Evolutionary conservation across 2,113 vertebrate species (phyloP), one percentile per base, ranked within the genome.

Genomic region (Hyla sarda): DNA sequence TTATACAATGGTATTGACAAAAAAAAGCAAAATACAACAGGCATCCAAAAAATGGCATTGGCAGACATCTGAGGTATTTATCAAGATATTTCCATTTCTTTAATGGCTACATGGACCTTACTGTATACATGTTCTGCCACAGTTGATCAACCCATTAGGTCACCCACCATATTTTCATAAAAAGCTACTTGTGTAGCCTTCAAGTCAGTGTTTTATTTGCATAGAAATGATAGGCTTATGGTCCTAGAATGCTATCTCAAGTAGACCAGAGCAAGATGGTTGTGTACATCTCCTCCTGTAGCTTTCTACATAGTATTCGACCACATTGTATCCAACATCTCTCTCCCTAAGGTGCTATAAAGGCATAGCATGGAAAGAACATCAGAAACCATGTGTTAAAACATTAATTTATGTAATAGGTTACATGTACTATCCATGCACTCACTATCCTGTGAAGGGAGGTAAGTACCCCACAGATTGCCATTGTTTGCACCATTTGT

Each of bases 21-120:
- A 41, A n/a, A 12, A 48, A 23, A 54, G 28, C 28, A 54, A 25
- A 52, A 34, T 77, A 34, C 48, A 77, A 54, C 50, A 77, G 14
- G 50, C 50, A 56, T 23, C 48, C 17, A 77, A 16, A 54, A 50
- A 56, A 32, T 54, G 50, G 17, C 16, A 77, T 48, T 48, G 25
- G 23, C 75, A 32, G 28, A 52, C 28, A 77, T 17, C 28, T 77
- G 75, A 54, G 75, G 75, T 77, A 77, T 77, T 77, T 77, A 54
- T 54, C 48, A 77, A 54, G 75, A 21, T 56, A 25, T 48, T 30
- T 16, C 14, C 28, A 17, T 56, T 21, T 9, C 10, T 9, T 56
- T 19, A 17, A 19, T 34, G 65, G 30, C 65, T 69, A 19, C 16
- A 32, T 69, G 28, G 30, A 69, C 16, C 8, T 6, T 69, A 9